Conservation (phyloP, 2,888 invertebrate species). For the Asteroscopus sphinx region DNA sequence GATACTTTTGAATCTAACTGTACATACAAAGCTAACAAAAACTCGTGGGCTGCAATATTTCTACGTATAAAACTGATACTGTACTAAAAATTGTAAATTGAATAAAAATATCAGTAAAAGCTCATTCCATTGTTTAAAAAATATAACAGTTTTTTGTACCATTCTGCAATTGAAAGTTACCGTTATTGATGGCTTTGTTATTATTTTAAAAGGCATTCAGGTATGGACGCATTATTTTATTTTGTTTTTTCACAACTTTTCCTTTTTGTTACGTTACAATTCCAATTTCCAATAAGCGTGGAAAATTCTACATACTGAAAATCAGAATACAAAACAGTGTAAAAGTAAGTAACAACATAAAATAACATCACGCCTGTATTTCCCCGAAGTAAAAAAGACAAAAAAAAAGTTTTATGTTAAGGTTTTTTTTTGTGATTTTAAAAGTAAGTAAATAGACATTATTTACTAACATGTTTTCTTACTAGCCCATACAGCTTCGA, state of each 20-base stretch:
- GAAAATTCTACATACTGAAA: no score
- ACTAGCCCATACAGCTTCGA: no score
- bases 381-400: no score
- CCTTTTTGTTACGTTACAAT: neutral
- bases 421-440: no score
- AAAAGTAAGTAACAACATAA: no score
- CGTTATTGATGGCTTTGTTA: constrained; percentile 25
- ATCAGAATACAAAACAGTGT: no score
- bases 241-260: neutral
- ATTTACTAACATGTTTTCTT: no score
- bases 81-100: constrained; percentile 20
- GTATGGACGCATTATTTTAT: neutral
- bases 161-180: constrained; percentile 37
- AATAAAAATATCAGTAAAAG: constrained; percentile 40
- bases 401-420: no score
- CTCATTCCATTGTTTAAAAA: constrained; percentile 43
- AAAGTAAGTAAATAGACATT: no score
- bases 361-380: no score
- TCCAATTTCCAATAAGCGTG: no score
- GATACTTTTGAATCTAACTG: no score
- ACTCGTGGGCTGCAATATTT: constrained; percentile 3
- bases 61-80: constrained; percentile 7
- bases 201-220: constrained; percentile 27
- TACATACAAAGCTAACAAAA: neutral
- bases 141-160: constrained; percentile 26